Evolutionary conservation across 2,113 vertebrate genomes (phyloP), one percentile per base, ranked within the genome.

Genomic region (Percopsis transmontana): DNA sequence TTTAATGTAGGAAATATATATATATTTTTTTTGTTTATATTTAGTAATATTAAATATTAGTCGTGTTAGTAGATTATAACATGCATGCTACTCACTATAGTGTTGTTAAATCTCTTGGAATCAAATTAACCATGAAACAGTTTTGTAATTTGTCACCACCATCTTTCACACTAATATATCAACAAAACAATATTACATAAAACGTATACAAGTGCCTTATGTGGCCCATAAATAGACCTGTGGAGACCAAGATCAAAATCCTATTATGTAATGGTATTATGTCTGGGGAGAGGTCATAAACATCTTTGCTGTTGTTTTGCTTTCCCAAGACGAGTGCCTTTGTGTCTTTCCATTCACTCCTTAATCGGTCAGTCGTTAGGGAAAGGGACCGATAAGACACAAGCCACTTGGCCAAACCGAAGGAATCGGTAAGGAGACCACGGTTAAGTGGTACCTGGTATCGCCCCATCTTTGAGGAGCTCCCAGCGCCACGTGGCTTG

Each of bases 401-500:
- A 16, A 19, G 58, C 57, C 21, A n/a, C 53, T 69, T 9, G 44
- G 27, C 27, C 51, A 38, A 41, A n/a, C 72, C 5, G 24, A 66
- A 54, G 39, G 45, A 63, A 70, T 63, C 24, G 67, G 81, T 76
- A 79, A 71, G 72, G 70, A 59, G 72, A 73, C 62, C 40, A 47
- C 66, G 60, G 73, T 79, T 70, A 56, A 82, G 76, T 58, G 62
- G 62, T 51, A 65, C 47, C 51, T 63, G 15, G 54, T 84, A 86
- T 89, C 86, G 3, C 42, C 67, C 70, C 71, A 88, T 91, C 85
- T 85, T 48, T 39, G 81, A 81, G 76, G 66, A 42, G 59, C 64
- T 76, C 72, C 71, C 18, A 82, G 72, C 65, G 81, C 82, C 75
- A 68, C 76, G 80, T 79, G 84, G 83, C 71, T 76, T 39, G 15